Evolutionary conservation across 2,113 vertebrate genomes (phyloP), one percentile per base, ranked within the genome.

Genomic region (Acanthisitta chloris): DNA sequence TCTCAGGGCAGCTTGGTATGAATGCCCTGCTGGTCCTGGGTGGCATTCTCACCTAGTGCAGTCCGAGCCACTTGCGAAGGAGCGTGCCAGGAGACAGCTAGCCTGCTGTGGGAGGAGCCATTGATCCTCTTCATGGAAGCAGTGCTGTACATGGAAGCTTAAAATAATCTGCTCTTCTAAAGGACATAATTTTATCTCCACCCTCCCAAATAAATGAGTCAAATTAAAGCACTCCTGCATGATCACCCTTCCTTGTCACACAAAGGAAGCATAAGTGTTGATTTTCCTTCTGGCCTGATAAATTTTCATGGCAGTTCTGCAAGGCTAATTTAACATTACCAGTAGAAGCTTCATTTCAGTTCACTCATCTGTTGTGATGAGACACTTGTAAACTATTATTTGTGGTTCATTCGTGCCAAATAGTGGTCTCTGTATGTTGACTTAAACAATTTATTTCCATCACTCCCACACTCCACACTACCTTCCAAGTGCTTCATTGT

Each of bases 91-190:
- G 78, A 4, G 7, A 31, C 62, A 73, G 59, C 49, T 8, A 52
- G 45, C 29, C 46, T 46, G 38, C 74, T 77, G 49, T 4, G 0
- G 34, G 74, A 88, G 54, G 29, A 91, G 58, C 69, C 51, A 73
- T 14, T 95, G 87, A 95, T 94, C 92, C 92, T 95, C 96, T 96
- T 96, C 90, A 74, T 55, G 66, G 77, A 93, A 95, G 79, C 79
- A 81, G 24, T 82, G 79, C 65, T 3, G 1, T 76, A 49, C 55
- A 57, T 31, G 78, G 51, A 48, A 70, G 93, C 64, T 90, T 94
- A 95, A 92, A 93, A 92, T 93, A 93, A 94, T 96, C 94, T 62
- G 12, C 69, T 81, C 13, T 81, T 73, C 49, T 58, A 64, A 86
- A 94, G 88, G 64, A 66, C 81, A 46, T 72, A 0, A n/a, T 91